phyloP scores from a whole-genome alignment of 2,113 vertebrate species.

The Madoqua kirkii region DNA sequence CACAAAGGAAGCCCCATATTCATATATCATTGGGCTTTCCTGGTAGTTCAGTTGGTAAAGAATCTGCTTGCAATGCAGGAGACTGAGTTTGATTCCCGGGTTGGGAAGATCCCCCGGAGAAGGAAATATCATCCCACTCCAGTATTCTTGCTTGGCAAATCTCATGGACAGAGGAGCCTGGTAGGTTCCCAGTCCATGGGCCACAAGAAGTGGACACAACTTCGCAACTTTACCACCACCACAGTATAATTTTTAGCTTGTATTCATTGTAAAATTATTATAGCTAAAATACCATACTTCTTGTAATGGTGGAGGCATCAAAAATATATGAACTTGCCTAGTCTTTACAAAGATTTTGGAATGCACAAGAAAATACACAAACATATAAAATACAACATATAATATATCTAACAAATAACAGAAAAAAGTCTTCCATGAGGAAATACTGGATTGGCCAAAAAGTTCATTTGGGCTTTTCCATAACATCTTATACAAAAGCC shows the following conservation, averaged over 20 bases:
- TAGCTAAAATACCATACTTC: background rate
- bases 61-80: background rate
- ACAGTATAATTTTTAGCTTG: background rate
- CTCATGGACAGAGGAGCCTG: background rate
- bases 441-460: background rate
- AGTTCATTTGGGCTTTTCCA: accelerated
- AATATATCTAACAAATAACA: background rate
- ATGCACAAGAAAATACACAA: background rate
- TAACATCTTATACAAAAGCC: background rate
- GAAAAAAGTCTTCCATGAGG: background rate
- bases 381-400: background rate
- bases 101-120: background rate
- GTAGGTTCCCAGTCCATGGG: background rate
- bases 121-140: background rate
- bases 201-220: background rate
- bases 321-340: background rate
- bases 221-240: background rate
- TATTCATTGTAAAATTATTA: background rate
- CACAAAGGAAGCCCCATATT: background rate
- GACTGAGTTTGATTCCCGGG: background rate
- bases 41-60: background rate
- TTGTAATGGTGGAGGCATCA: background rate
- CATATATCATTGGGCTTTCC: background rate
- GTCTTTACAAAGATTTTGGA: background rate
- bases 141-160: background rate